Percentiles rank a stretch among this genome's conserved stretches.
phyloP scores from a whole-genome alignment of 2,113 vertebrate species.

The Numida meleagris region DNA sequence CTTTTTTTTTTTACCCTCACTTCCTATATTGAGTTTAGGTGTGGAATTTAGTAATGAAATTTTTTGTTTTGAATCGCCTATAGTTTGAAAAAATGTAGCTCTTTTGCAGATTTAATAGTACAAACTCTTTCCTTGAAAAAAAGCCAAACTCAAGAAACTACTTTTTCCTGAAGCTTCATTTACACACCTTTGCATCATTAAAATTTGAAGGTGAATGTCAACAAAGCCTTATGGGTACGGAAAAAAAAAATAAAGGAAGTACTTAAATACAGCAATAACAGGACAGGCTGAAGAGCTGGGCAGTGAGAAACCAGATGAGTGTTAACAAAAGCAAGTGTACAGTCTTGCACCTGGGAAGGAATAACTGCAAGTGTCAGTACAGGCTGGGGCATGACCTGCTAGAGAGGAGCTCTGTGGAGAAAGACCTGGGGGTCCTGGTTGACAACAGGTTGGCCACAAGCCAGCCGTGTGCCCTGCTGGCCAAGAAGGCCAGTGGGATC shows the following conservation, averaged over 20 bases:
- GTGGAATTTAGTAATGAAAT: neutral
- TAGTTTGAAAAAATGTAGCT: neutral
- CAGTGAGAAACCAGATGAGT: no score
- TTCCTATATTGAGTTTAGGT: neutral
- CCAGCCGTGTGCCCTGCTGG: no score
- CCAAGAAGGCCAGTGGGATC: no score
- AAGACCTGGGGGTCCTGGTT: no score
- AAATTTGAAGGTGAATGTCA: neutral
- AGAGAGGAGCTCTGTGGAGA: no score
- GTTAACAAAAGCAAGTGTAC: no score
- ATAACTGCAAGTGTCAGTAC: no score
- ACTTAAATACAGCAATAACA: neutral
- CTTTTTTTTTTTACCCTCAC: neutral
- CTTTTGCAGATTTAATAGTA: neutral
- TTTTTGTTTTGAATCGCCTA: neutral
- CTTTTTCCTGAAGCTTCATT: neutral
- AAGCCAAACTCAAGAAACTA: neutral
- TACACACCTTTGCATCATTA: neutral
- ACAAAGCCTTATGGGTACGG: neutral
- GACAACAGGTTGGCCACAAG: no score
- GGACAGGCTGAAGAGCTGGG: no score
- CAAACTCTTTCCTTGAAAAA: neutral
- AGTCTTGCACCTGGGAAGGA: no score
- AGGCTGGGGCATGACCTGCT: no score
- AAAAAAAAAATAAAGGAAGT: neutral